Conservation (phyloP, 2,888 invertebrate species). For the Perizoma affinitatum region DNA sequence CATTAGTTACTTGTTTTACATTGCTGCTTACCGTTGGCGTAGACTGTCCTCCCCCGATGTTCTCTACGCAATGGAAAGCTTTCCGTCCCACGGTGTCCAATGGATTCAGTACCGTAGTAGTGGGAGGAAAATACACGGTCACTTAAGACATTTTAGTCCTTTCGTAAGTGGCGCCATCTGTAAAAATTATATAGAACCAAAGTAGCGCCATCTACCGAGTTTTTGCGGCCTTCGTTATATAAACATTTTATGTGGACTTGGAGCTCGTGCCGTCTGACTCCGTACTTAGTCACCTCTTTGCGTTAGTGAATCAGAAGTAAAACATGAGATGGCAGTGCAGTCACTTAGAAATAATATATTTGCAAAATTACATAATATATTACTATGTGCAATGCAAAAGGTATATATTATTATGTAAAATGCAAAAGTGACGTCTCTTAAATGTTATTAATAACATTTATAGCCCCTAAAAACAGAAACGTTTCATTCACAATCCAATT, state of each 20-base stretch:
- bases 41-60: background rate
- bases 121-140: slow-evolving; percentile 50
- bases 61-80: slow-evolving; percentile 48
- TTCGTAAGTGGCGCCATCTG: slow-evolving; percentile 45
- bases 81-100: background rate
- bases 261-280: too few species aligned
- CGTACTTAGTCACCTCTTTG: background rate
- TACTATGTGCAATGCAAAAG: background rate
- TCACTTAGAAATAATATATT: too few species aligned
- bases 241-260: too few species aligned
- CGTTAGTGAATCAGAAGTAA: background rate
- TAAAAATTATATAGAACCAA: slow-evolving; percentile 20
- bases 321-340: slow-evolving; percentile 19
- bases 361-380: too few species aligned
- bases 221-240: background rate
- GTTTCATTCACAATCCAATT: too few species aligned
- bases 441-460: background rate
- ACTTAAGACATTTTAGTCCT: slow-evolving; percentile 32
- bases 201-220: slow-evolving; percentile 53
- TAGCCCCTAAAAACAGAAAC: too few species aligned
- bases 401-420: background rate
- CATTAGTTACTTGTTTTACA: slow-evolving; percentile 30
- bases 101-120: slow-evolving; percentile 20
- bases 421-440: background rate
- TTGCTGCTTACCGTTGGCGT: slow-evolving; percentile 28